Base-by-base conservation (phyloP, 1,140 invertebrate species). In the Pollicipes pollicipes region DNA sequence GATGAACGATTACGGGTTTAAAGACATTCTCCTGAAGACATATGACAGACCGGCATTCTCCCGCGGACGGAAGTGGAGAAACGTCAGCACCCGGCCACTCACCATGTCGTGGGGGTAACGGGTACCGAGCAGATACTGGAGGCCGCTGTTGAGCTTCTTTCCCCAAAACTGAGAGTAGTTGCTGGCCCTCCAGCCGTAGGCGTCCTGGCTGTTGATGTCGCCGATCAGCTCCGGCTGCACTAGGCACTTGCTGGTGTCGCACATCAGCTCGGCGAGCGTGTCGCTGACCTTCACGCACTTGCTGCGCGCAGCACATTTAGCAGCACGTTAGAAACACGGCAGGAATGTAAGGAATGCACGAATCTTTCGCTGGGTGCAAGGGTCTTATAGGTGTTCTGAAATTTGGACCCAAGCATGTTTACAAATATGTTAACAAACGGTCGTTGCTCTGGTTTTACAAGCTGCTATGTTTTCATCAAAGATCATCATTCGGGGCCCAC, bases 111-210 rank as follows among this genome's bases (percentile, higher is more conserved):
- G 82, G 72, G 86, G 80, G 78, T 83, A 80, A 64, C 84, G 78
- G 58, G 86, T 86, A 76, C 90, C 90, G 30, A 92, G 81, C 74
- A 88, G 86, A 72, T 87, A 85, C 68, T 83, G 79, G 16, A 95
- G 80, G 3, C 92, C 94, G 21, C 95, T 90, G 6, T 84, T 81
- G 4, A 95, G 83, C 28, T 88, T 91, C 77, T 85, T 84, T 0
- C 90, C 92, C 86, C 88, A 91, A 79, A 95, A 93, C 73, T 86
- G 79, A 0, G 87, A 84, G 76, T 95, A 90, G 80, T 94, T 95
- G 24, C 82, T 78, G 0, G 92, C 90, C 30, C 79, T 81, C 94
- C 94, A 97, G 71, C 80, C 83, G 72, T 72, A 71, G 16, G 68
- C 68, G 58, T 70, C 71, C 73, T 64, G 73, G 78, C 76, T 76